Conservation (phyloP, 2,888 invertebrate genomes). For the Dryobotodes eremita region DNA sequence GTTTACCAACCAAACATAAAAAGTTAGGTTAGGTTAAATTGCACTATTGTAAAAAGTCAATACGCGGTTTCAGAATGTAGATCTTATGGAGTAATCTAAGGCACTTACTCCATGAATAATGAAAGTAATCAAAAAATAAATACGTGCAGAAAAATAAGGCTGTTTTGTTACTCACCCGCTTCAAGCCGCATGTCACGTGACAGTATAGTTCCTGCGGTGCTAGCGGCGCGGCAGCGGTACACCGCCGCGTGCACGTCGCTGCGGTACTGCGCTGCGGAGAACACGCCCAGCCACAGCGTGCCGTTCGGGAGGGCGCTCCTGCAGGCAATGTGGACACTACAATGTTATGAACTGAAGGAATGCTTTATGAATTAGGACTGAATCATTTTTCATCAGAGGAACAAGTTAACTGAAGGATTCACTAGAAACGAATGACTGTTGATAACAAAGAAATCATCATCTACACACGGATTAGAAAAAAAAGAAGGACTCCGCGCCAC, state of each 20-base stretch:
- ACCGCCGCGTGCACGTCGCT: constrained; percentile 95
- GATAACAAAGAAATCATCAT: background rate
- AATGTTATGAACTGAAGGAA: background rate
- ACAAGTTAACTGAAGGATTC: background rate
- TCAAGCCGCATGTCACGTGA: constrained; percentile 95
- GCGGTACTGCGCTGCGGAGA: constrained; percentile 94
- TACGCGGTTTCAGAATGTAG: background rate
- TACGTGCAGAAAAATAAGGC: background rate
- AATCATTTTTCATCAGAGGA: background rate
- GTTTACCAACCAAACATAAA: background rate
- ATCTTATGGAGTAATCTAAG: background rate
- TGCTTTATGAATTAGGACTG: background rate
- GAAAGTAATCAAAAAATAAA: background rate
- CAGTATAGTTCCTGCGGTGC: constrained; percentile 94
- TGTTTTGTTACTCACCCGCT: constrained; percentile 91
- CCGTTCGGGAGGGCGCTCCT: constrained; percentile 95
- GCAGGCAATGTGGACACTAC: constrained; percentile 74
- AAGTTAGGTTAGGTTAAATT: too few relatives aligned
- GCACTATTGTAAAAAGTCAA: background rate
- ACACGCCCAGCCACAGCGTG: constrained; percentile 95
- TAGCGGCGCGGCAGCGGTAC: constrained; percentile 95
- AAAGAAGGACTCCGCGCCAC: too few relatives aligned
- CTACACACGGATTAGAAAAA: too few relatives aligned
- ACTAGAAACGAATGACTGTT: background rate
- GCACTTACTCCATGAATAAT: background rate